Base-by-base conservation (phyloP, 1,140 invertebrate species). In the Meloidogyne exigua region DNA sequence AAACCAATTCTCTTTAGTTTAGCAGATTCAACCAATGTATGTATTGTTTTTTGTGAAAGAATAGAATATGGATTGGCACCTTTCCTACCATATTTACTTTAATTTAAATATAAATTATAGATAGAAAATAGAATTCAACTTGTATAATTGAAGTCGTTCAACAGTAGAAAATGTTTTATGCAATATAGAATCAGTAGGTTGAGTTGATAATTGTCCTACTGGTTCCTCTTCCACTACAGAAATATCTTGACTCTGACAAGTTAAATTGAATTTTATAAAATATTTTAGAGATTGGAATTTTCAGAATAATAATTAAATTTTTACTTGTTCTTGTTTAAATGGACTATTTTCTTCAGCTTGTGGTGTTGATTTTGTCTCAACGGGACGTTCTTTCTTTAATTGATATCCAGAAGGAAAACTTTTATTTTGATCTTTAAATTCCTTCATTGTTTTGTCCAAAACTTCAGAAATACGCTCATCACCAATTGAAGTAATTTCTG, bases 381-480 rank as follows among this genome's bases (percentile, higher is more conserved):
- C 57, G 5, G 18, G 28, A 13, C 23, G 26, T 42, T 79, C 77
- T 42, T 39, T 44, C n/a, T 68, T 80, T 44, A 49, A 68, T 15
- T 49, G 39, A 36, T 28, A 23, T 7, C 85, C 85, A 69, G 84
- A 81, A 7, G 84, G 84, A 68, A 85, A 85, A 12, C 85, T 71
- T 44, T 83, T 72, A 64, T 72, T 72, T 71, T 86, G 80, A 18
- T 42, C 76, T 57, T 80, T 63, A 65, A 78, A 85, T 39, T 80
- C 36, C 18, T 73, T 80, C 9, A 85, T 73, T 13, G 73, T 80
- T 18, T 75, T 72, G 13, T 81, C 68, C 13, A 85, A 78, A 2
- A 44, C 81, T 39, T 78, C 76, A 9, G 36, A 9, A 12, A 85
- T 72, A 21, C 68, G 36, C 13, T 67, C 68, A 62, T 82, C 74